Evolutionary conservation across 2,888 invertebrate species (phyloP).

Genomic region (Drosophila acutilabella): DNA sequence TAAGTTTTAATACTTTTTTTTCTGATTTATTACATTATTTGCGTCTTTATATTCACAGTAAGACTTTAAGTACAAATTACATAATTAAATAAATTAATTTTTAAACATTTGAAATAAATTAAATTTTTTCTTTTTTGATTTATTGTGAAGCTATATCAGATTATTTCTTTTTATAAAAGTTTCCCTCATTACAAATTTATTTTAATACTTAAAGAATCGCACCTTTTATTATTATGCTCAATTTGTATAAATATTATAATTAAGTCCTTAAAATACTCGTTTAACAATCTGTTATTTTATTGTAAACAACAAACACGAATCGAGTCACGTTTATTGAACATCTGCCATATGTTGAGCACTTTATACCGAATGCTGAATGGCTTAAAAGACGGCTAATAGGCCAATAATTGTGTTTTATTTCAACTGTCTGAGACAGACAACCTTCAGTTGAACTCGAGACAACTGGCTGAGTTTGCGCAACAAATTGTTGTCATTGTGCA

Average conservation of each 20-base stretch:
- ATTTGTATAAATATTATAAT: background rate
- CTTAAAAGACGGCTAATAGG: constrained; percentile 42
- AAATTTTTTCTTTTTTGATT: too few relatives aligned
- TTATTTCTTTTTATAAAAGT: too few relatives aligned
- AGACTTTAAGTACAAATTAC: too few relatives aligned
- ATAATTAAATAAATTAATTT: too few relatives aligned
- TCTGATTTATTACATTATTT: too few relatives aligned
- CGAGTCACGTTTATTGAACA: constrained; percentile 47
- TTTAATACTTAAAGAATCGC: background rate
- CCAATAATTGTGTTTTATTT: constrained; percentile 46
- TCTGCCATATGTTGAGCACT: constrained; percentile 36
- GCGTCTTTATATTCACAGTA: too few relatives aligned
- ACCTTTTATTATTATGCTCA: background rate
- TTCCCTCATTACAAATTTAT: background rate
- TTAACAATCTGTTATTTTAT: constrained; percentile 3
- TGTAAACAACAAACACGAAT: constrained; percentile 7
- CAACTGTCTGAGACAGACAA: constrained; percentile 45
- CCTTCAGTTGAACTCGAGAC: constrained; percentile 28
- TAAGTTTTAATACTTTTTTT: too few relatives aligned
- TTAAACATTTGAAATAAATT: too few relatives aligned
- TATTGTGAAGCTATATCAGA: too few relatives aligned
- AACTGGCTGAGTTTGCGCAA: constrained; percentile 51
- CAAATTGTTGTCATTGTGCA: constrained; percentile 47
- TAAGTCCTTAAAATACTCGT: background rate
- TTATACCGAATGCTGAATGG: constrained; percentile 13